Conservation (phyloP, 2,888 invertebrate species). For the Lottia scabra region DNA sequence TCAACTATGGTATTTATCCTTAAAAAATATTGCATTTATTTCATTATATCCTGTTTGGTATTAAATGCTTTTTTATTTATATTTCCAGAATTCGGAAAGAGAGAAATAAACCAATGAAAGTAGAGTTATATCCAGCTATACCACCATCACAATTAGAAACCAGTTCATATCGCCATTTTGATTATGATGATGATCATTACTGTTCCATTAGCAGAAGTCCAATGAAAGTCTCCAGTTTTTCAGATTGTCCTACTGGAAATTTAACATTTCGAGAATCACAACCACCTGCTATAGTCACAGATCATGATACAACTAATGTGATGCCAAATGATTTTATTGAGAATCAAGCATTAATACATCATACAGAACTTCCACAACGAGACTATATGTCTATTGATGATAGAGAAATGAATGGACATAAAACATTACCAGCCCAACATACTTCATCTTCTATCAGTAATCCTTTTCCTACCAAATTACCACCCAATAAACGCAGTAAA, state of each 20-base stretch:
- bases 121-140: slow-evolving; percentile 37
- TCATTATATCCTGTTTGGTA: background rate
- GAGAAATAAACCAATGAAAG: slow-evolving; percentile 23
- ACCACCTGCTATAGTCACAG: background rate
- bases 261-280: background rate
- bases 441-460: slow-evolving; percentile 24
- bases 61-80: background rate
- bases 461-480: slow-evolving; percentile 25
- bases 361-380: background rate
- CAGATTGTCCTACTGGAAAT: slow-evolving; percentile 30
- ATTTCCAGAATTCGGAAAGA: slow-evolving; percentile 18
- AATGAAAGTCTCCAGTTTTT: slow-evolving; percentile 48
- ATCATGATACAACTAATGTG: slow-evolving; percentile 1
- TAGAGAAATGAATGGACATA: slow-evolving; percentile 25
- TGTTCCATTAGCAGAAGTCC: slow-evolving; percentile 57
- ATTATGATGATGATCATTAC: slow-evolving; percentile 58
- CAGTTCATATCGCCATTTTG: slow-evolving; percentile 51
- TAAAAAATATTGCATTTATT: no score
- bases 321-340: slow-evolving; percentile 7
- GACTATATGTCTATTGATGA: slow-evolving; percentile 3
- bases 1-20: no score
- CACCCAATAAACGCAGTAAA: slow-evolving; percentile 40
- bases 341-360: background rate
- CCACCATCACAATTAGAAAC: slow-evolving; percentile 43
- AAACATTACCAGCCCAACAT: slow-evolving; percentile 27